Percentiles rank a stretch among this genome's conserved stretches.
phyloP scores from a whole-genome alignment of 2,113 vertebrate genomes.

The Sander vitreus region DNA sequence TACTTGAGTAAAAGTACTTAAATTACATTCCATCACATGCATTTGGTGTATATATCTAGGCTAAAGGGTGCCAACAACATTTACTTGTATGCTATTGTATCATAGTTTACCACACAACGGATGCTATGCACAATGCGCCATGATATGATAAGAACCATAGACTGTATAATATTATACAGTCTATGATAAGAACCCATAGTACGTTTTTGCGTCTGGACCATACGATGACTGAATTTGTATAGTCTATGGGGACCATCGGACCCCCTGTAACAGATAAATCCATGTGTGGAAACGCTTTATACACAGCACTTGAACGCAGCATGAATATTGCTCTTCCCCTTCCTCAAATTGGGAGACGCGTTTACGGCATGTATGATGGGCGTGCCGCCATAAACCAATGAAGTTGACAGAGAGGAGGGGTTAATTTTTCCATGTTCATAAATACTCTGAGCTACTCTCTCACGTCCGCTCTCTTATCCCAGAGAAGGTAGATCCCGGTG shows the following conservation, averaged over 20 bases:
- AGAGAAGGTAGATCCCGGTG: not conserved
- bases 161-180: too few relatives aligned
- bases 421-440: conserved; percentile 57
- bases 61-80: too few relatives aligned
- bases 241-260: too few relatives aligned
- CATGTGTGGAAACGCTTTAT: not conserved
- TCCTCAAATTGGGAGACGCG: conserved; percentile 56
- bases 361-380: conserved; percentile 33
- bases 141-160: too few relatives aligned
- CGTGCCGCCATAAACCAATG: conserved; percentile 74
- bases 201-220: too few relatives aligned
- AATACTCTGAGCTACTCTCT: conserved; percentile 42
- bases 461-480: conserved; percentile 49
- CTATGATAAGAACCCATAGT: too few relatives aligned
- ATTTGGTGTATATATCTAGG: too few relatives aligned
- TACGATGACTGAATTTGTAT: too few relatives aligned
- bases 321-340: conserved; percentile 62
- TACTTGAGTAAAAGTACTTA: not conserved
- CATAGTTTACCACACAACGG: too few relatives aligned
- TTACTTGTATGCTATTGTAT: too few relatives aligned
- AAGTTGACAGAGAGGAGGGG: conserved; percentile 64
- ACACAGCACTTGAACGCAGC: conserved; percentile 53
- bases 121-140: too few relatives aligned
- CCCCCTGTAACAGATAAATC: not conserved
- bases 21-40: too few relatives aligned